A percentile compares a stretch with the other conserved stretches of the same genome.
Evolutionary conservation across 2,797 vertebrate genomes (phyloP).

Genomic region (Poeciliopsis gracilis): DNA sequence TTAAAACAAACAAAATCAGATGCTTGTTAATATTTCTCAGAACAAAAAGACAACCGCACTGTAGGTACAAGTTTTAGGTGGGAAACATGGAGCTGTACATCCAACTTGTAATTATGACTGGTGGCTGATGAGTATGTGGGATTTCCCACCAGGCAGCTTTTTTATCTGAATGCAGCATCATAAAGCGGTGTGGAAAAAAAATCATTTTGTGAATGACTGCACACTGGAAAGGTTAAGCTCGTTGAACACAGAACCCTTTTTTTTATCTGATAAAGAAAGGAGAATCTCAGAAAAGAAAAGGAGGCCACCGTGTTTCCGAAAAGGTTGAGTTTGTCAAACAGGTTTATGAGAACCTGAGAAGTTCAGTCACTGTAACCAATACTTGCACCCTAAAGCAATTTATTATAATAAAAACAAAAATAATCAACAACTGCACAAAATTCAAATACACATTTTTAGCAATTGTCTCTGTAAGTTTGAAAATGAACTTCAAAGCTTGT

Average conservation of each 20-base stretch:
- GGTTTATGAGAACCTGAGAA: background rate
- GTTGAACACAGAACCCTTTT: background rate
- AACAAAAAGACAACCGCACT: background rate
- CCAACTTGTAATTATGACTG: slow-evolving; percentile 31
- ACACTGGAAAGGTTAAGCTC: no score
- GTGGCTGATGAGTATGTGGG: slow-evolving; percentile 12
- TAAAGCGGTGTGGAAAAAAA: background rate
- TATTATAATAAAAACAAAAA: background rate
- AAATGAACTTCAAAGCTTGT: background rate
- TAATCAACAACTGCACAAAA: background rate
- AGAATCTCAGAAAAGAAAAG: background rate
- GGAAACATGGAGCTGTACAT: background rate
- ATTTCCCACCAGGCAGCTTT: slow-evolving; percentile 35
- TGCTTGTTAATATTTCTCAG: background rate
- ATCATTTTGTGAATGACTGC: background rate
- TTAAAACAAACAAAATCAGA: background rate
- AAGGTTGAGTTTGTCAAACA: background rate
- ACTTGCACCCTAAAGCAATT: background rate
- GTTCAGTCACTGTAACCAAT: background rate
- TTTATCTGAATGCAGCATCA: background rate
- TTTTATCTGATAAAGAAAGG: background rate
- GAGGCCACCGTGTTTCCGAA: background rate
- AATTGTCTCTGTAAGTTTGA: background rate
- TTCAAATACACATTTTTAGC: background rate
- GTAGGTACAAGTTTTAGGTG: background rate